Evolutionary conservation across 2,113 vertebrate species (phyloP), one percentile per base, ranked within the genome.

Genomic region (Mugil cephalus): DNA sequence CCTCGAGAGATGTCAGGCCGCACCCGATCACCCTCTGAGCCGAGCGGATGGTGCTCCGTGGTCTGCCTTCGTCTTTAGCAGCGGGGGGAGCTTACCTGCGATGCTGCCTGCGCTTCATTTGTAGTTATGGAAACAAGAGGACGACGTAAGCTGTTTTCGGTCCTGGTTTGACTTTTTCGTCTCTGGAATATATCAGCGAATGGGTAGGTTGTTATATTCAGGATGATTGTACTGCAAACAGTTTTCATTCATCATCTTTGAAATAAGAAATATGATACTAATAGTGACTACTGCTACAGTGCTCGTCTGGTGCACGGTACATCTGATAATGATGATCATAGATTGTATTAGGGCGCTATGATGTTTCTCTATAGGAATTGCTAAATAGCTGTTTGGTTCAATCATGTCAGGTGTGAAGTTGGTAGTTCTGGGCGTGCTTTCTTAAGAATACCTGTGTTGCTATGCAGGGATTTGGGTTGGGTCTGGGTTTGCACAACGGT

Each of bases 121-220:
- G 69, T 71, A 52, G 78, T 74, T 66, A 81, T 85, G 69, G 83
- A 61, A 85, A 81, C 74, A 74, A 30, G 77, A 64, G 53, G 69
- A 43, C 42, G 34, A 71, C 52, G 56, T 67, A 50, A 14, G 36
- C 39, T 51, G 5, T 47, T 80, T 51, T 73, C 51, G 50, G 48
- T 43, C 48, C 18, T 55, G 35, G 34, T 47, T 54, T 73, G 65
- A 50, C 58, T 55, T 60, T 5, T 42, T 36, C 10, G 15, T 51
- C 7, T 34, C 9, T 53, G 66, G 36, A 60, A 39, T 9, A 59
- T 40, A 50, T 66, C 38, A 62, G 35, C 39, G 42, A 43, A 47
- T 52, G 39, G 10, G 40, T 15, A 17, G 30, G 19, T 66, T 39
- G 54, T 52, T 46, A 15, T 53, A 10, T 36, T 54, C n/a, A 55